phyloP scores from a whole-genome alignment of 1,140 invertebrate species.

The Archegozetes longisetosus region DNA sequence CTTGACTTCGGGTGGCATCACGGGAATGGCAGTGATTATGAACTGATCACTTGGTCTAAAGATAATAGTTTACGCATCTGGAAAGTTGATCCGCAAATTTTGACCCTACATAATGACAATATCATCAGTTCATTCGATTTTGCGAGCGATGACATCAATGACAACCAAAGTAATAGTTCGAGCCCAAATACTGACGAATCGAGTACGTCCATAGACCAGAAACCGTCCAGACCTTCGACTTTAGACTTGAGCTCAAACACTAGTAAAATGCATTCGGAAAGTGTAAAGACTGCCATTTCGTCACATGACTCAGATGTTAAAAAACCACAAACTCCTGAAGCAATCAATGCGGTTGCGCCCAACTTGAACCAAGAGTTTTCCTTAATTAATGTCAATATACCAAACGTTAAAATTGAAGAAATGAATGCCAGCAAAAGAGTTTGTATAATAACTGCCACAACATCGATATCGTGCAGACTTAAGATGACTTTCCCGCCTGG shows the following conservation, averaged over 20 bases:
- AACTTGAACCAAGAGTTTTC: slow-evolving; percentile 62
- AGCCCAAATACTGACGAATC: not conserved
- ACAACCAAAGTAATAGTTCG: not conserved
- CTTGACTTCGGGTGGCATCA: slow-evolving; percentile 80
- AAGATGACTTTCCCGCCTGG: slow-evolving; percentile 59
- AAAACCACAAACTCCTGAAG: not conserved
- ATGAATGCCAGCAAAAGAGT: slow-evolving; percentile 24
- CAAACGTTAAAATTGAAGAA: slow-evolving; percentile 53
- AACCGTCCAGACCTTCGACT: not conserved
- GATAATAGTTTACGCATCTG: slow-evolving; percentile 81
- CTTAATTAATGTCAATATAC: slow-evolving; percentile 66
- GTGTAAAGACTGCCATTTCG: not conserved
- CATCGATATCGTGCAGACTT: slow-evolving; percentile 33
- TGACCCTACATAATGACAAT: slow-evolving; percentile 4
- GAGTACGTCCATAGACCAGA: not conserved
- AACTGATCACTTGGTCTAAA: slow-evolving; percentile 87
- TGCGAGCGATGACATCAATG: not conserved
- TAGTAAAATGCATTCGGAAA: not conserved
- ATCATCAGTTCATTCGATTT: not conserved
- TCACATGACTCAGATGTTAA: not conserved
- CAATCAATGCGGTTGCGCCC: slow-evolving; percentile 31
- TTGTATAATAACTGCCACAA: slow-evolving; percentile 15
- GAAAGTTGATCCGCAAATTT: slow-evolving; percentile 62
- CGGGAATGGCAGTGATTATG: slow-evolving; percentile 45
- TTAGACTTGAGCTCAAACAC: not conserved